A percentile compares a stretch with the other conserved stretches of the same genome.
phyloP scores from a whole-genome alignment of 2,797 vertebrate genomes.

The Apogon talboti region DNA sequence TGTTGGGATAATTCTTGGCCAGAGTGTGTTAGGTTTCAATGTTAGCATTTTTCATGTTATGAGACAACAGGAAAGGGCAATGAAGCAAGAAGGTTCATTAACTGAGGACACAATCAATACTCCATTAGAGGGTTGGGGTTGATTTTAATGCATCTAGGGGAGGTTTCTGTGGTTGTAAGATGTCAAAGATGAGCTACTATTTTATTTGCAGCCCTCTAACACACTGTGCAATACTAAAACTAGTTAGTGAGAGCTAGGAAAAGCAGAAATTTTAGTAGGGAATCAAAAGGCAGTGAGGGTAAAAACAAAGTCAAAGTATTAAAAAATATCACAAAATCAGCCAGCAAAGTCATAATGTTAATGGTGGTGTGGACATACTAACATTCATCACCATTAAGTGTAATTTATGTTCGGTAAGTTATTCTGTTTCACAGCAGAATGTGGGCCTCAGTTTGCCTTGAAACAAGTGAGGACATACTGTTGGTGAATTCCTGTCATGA shows the following conservation, averaged over 20 bases:
- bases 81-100: conserved; percentile 31
- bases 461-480: neutral
- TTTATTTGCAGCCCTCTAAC: conserved; percentile 11
- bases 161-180: neutral
- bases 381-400: neutral
- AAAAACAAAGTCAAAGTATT: conserved; percentile 15
- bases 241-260: conserved; percentile 9
- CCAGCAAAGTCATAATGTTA: conserved; percentile 12
- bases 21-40: neutral
- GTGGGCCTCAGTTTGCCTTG: neutral
- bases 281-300: neutral
- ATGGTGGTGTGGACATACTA: neutral
- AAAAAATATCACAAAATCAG: conserved; percentile 5
- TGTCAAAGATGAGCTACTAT: conserved; percentile 15
- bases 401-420: neutral
- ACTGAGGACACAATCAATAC: conserved; percentile 29
- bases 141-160: conserved; percentile 10
- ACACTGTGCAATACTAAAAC: conserved; percentile 18
- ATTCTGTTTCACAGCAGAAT: neutral
- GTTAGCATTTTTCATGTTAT: conserved; percentile 9
- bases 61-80: conserved; percentile 8
- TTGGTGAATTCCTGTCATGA: conserved; percentile 11
- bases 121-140: conserved; percentile 16
- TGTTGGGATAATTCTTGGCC: neutral
- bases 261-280: neutral